These are phyloP conservation scores for Porites lutea DNA, from an alignment of 64 coral and sea anemone genomes.

Conservation along the genomic window DNA sequence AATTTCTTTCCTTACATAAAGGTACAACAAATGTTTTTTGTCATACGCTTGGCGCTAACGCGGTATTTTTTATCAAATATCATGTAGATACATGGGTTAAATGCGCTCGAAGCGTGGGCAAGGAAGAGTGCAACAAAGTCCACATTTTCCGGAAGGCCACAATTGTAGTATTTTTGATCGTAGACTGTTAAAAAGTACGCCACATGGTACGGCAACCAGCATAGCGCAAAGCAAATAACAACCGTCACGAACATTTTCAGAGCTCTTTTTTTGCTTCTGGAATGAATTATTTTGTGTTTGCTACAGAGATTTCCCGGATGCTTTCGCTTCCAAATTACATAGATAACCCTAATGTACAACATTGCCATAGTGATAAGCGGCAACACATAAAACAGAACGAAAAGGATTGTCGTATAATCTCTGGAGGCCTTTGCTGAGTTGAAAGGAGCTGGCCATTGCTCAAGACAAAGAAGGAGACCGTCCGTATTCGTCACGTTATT, in stretches of 20 bases:
- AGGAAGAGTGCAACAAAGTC: conserved; percentile 38
- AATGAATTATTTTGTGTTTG: background rate
- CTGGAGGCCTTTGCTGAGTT: background rate
- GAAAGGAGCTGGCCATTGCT: conserved; percentile 65
- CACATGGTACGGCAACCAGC: conserved; percentile 63
- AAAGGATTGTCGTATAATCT: conserved; percentile 41
- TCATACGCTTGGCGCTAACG: background rate
- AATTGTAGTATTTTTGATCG: background rate
- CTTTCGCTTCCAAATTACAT: conserved; percentile 41
- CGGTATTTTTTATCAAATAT: conserved; percentile 38
- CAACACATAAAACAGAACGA: conserved; percentile 30
- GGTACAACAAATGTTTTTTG: too few species aligned
- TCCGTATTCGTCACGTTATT: conserved; percentile 33
- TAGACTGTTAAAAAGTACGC: conserved; percentile 32
- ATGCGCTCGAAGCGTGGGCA: conserved; percentile 47
- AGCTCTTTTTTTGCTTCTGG: conserved; percentile 25
- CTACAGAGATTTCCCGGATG: conserved; percentile 18
- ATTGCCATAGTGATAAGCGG: background rate
- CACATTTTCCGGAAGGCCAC: conserved; percentile 1
- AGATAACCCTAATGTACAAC: conserved; percentile 41
- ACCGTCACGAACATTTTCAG: conserved; percentile 67
- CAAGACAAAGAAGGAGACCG: conserved; percentile 27
- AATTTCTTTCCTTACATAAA: too few species aligned
- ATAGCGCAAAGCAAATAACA: conserved; percentile 62
- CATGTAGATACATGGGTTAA: conserved; percentile 66